Conservation (phyloP, 2,888 invertebrate genomes). For the Ctena decussata region DNA sequence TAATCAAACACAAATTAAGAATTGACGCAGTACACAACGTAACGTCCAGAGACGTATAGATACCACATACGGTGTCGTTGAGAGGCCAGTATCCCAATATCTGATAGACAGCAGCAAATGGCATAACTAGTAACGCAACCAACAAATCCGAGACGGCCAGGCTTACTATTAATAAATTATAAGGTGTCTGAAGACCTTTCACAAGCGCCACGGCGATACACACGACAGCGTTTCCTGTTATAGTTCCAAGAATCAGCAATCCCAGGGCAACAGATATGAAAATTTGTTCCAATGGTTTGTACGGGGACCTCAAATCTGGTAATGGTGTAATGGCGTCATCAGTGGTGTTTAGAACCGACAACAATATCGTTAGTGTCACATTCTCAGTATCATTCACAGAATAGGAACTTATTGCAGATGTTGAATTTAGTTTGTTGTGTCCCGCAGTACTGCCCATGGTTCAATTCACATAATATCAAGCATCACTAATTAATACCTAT, state of each 20-base stretch:
- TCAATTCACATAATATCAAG: no score
- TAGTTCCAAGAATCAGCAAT: constrained; percentile 87
- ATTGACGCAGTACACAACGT: constrained; percentile 89
- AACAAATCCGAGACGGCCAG: constrained; percentile 88
- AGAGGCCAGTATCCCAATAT: constrained; percentile 85
- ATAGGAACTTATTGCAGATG: no score
- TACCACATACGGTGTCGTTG: constrained; percentile 86
- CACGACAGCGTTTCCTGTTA: constrained; percentile 88
- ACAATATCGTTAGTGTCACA: not conserved
- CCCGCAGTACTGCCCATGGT: no score
- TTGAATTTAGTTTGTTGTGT: no score
- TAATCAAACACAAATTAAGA: constrained; percentile 88
- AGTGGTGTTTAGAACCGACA: not conserved
- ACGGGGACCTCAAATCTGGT: constrained; percentile 1
- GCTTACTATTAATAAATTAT: constrained; percentile 87
- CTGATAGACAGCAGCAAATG: constrained; percentile 87
- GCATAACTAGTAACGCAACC: constrained; percentile 88
- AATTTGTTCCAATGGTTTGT: constrained; percentile 70
- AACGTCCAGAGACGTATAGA: constrained; percentile 88
- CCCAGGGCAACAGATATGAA: constrained; percentile 77
- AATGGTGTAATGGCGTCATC: not conserved
- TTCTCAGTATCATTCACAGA: not conserved
- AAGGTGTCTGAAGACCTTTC: constrained; percentile 87
- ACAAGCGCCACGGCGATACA: constrained; percentile 88
- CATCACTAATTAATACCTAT: no score